These are phyloP conservation scores for Melipona quadrifasciata DNA, from an alignment of 1,140 invertebrate genomes.

Conservation along the genomic window DNA sequence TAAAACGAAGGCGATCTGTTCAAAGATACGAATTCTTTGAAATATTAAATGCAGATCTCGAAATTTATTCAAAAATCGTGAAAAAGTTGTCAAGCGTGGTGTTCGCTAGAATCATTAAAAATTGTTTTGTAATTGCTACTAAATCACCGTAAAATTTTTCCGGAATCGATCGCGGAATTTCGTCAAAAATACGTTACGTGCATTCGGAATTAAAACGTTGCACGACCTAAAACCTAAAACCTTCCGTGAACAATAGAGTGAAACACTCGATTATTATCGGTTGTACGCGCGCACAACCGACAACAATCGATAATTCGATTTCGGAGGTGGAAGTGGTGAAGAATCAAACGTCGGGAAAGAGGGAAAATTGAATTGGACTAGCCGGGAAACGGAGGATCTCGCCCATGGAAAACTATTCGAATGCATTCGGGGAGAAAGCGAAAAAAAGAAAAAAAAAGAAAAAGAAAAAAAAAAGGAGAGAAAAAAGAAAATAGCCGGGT, in stretches of 20 bases:
- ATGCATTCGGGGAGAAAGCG: neutral
- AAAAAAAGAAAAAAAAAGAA: too few relatives aligned
- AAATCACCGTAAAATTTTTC: too few relatives aligned
- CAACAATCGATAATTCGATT: neutral
- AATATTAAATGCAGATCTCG: neutral
- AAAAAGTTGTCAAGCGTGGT: neutral
- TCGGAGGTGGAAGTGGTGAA: neutral
- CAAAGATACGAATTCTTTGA: neutral
- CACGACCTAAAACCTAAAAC: neutral
- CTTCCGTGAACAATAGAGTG: neutral
- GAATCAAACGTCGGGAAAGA: neutral
- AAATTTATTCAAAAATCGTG: neutral
- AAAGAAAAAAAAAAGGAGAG: too few relatives aligned
- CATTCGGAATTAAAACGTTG: neutral
- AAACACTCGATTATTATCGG: neutral
- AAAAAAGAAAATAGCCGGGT: conserved; percentile 31
- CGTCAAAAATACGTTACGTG: neutral
- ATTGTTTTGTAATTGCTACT: too few relatives aligned
- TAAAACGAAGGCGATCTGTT: too few relatives aligned
- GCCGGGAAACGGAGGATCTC: conserved; percentile 5
- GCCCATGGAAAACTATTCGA: conserved; percentile 3
- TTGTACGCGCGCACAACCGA: neutral
- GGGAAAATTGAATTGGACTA: conserved; percentile 19
- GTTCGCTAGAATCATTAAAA: too few relatives aligned
- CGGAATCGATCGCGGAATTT: too few relatives aligned